Base-by-base conservation (phyloP, 2,113 vertebrate species). In the Myiagra hebetior region DNA sequence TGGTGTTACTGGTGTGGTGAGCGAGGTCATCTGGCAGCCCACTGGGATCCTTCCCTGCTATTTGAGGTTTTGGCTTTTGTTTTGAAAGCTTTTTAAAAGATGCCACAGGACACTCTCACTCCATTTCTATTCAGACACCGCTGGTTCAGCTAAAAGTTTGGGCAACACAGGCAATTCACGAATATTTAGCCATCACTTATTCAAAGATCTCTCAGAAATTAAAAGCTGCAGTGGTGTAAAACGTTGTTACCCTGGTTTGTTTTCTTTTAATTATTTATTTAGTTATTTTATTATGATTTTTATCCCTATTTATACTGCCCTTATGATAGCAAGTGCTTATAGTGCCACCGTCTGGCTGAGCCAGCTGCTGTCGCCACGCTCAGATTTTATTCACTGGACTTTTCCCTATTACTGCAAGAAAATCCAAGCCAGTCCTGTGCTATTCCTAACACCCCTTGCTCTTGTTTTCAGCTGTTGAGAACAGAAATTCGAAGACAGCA, bases 261-360 rank as follows among this genome's bases (percentile, higher is more conserved):
- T 64, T 35, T 24, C 6, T 7, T 59, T 7, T 13, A 30, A 14
- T 60, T n/a, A 44, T 37, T 12, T 20, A 6, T 4, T 27, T 14
- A 14, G 4, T 27, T 84, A 22, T 33, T 17, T 41, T 8, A 27
- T 33, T 17, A 17, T 13, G 2, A 24, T 6, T 30, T 39, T 13
- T 21, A 10, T 1, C 1, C 11, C 22, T 10, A 7, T 30, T 78
- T 68, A 2, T 26, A 44, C 35, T 52, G 21, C 55, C 41, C 44
- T 62, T 46, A 44, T 21, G 30, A 68, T 95, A 96, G 81, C 87
- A 85, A 95, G 98, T 97, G 94, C 96, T 97, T 97, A 82, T 15
- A 97, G 97, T 97, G 97, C 98, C 98, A 98, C 97, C 97, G 2
- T 69, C 98, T 98, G 98, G 97, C n/a, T 33, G 23, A 78, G 47